Evolutionary conservation across 1,140 invertebrate species (phyloP), one percentile per base, ranked within the genome.

Genomic region (Sogatella furcifera): DNA sequence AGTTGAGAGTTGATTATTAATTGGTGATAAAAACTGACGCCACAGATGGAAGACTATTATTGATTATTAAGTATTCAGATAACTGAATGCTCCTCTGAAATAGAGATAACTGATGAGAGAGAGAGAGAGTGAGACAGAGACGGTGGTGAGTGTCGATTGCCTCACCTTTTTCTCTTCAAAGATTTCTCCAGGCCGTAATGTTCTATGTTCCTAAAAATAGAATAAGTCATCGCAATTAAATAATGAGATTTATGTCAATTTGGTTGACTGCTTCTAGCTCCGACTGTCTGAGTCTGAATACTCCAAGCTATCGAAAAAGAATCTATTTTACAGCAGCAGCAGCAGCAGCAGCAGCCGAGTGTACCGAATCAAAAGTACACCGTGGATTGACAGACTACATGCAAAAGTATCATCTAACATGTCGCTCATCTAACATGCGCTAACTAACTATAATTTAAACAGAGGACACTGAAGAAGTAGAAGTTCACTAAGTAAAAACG

Each of bases 131-230:
- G 41, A 54, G 28, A 24, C 28, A 22, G 15, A 15, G 31, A 52
- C 43, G 34, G 43, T 22, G 55, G 52, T 49, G 24, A 63, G 46
- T 52, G 52, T 57, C 59, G 61, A 62, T 66, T 55, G 68, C 76
- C 87, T 92, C 90, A 94, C 90, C 90, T 90, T 91, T 80, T 85
- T 88, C 72, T 94, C 90, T 78, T 92, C 90, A 73, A 89, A 73
- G 76, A 93, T 86, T 81, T 94, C 90, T 75, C 90, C 90, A 64
- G 90, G 90, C 71, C 90, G 89, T 77, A 93, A 86, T 84, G 92
- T 93, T 79, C 88, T 82, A 81, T 83, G 77, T 75, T 82, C 81
- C 81, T 84, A 82, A 73, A 77, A 78, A 78, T 71, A 73, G 77
- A 76, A 38, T 53, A 65, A 63, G 38, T 43, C 54, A 65, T 49